Conservation (phyloP, 2,113 vertebrate species). For the Brachirus orientalis region DNA sequence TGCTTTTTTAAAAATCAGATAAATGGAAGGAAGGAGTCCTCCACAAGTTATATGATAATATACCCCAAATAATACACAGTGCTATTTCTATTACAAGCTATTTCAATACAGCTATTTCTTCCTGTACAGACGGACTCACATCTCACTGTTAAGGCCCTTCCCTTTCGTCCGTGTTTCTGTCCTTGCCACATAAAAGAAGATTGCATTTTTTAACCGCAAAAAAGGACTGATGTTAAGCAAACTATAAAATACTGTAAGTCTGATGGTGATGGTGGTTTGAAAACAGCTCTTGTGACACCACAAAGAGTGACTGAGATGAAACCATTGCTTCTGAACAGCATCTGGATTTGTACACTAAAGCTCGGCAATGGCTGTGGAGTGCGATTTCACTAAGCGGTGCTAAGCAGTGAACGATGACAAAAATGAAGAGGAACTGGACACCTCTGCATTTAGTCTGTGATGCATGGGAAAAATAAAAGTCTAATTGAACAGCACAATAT, state of each 20-base stretch:
- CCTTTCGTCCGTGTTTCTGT: neutral
- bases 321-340: conserved; percentile 29
- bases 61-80: too few species aligned
- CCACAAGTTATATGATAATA: too few species aligned
- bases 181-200: conserved; percentile 42
- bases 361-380: neutral
- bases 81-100: too few species aligned
- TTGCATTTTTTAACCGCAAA: conserved; percentile 8
- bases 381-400: conserved; percentile 2
- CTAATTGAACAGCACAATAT: neutral
- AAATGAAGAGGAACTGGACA: neutral
- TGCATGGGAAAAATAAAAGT: neutral
- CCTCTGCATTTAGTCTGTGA: too few species aligned
- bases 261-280: conserved; percentile 30
- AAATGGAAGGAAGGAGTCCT: too few species aligned
- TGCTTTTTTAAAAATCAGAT: too few species aligned
- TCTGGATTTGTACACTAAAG: conserved; percentile 27
- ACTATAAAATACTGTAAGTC: conserved; percentile 46
- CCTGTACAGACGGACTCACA: conserved; percentile 12
- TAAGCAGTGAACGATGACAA: neutral
- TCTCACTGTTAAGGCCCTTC: conserved; percentile 4
- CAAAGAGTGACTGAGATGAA: conserved; percentile 30
- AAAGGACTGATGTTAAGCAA: conserved; percentile 36
- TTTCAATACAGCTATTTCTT: neutral
- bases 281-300: conserved; percentile 39